Conservation (phyloP, 1,140 invertebrate genomes). For the Aricia agestis region DNA sequence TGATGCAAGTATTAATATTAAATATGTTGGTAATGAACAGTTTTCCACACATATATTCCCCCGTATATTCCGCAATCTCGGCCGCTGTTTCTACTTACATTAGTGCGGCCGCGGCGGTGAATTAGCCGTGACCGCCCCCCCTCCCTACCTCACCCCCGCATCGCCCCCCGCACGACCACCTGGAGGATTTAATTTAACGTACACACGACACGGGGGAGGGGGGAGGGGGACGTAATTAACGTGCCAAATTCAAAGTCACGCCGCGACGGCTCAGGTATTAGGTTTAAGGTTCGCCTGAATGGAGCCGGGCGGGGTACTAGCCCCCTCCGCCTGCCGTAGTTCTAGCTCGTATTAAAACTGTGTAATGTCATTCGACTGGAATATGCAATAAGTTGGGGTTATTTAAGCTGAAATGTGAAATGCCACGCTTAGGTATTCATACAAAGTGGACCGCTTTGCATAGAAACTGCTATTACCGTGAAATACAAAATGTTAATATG, state of each 20-base stretch:
- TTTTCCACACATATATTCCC: background rate
- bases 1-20: too few species aligned
- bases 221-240: background rate
- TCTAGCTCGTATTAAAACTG: background rate
- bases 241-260: constrained; percentile 2
- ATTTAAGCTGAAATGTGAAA: constrained; percentile 1
- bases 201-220: background rate
- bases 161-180: background rate
- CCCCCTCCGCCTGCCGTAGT: too few species aligned
- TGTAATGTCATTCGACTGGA: background rate
- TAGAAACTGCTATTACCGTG: background rate
- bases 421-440: background rate
- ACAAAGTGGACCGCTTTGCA: background rate
- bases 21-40: too few species aligned
- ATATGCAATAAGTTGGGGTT: background rate
- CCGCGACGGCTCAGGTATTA: background rate
- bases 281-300: background rate
- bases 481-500: background rate
- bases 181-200: background rate
- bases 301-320: background rate
- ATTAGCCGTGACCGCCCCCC: background rate
- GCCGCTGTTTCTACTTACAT: constrained; percentile 13
- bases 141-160: too few species aligned
- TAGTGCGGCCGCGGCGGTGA: constrained; percentile 11
- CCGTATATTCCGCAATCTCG: constrained; percentile 5